Base-by-base conservation (phyloP, 2,113 vertebrate species). In the Siniperca chuatsi region DNA sequence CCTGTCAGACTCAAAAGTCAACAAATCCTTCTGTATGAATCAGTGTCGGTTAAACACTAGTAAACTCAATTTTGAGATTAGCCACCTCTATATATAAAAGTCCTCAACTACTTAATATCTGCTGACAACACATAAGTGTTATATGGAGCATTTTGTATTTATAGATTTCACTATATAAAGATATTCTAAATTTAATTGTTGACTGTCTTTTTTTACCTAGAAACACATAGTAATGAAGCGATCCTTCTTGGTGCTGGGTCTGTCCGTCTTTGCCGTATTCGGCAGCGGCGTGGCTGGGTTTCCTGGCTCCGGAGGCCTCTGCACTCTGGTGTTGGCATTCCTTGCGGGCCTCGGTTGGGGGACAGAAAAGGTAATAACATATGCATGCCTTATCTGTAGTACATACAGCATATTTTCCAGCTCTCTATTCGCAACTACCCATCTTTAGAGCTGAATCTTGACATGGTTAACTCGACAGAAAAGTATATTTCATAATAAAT, bases 301-400 rank as follows among this genome's bases (percentile, higher is more conserved):
- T 85, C 98, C 98, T 1, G 98, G 98, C 23, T 97, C 98, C 2
- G 98, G 98, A 92, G 98, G 98, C 52, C 96, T 99, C 42, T 99
- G 97, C 86, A 98, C 97, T 0, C 87, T 99, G 82, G 96, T 99
- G 75, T 90, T 98, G 87, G 95, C 98, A 9, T 99, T 99, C 93
- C 93, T 99, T 40, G 97, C 97, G 48, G 97, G 98, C 52, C 52
- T 97, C 2, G 96, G 96, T 87, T 99, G 98, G 98, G 93, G 94
- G 11, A 62, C 92, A 23, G 93, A 95, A 85, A 99, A 99, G 97
- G 98, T 98, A 16, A 60, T 6, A 37, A 44, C 66, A 75, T 1
- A 40, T 50, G 18, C 65, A 52, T 60, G 5, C 23, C 52, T 21
- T 3, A 68, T 42, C 23, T 20, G 4, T 33, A 48, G 7, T n/a